Evolutionary conservation across 2,888 invertebrate genomes (phyloP).

Genomic region (Apamea monoglypha): DNA sequence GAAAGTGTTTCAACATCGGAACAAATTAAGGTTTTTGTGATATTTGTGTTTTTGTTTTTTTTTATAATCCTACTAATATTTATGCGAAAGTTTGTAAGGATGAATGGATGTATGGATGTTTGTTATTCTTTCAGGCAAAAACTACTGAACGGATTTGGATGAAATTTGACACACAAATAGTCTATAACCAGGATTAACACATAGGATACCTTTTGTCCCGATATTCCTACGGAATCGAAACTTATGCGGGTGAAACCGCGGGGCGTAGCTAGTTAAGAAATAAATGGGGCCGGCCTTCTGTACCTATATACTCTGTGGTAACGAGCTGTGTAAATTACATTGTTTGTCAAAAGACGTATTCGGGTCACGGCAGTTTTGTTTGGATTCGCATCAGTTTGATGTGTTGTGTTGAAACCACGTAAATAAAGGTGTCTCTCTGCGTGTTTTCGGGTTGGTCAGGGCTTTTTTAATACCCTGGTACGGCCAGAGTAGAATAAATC

Average conservation of each 20-base stretch:
- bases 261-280: not conserved
- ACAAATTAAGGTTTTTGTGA: not conserved
- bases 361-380: conserved; percentile 51
- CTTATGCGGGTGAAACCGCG: too few relatives aligned
- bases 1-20: not conserved
- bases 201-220: too few relatives aligned
- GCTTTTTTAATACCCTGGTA: conserved; percentile 12
- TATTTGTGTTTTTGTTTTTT: not conserved
- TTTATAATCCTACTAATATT: not conserved
- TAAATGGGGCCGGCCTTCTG: not conserved
- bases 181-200: too few relatives aligned
- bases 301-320: conserved; percentile 4
- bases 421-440: conserved; percentile 48
- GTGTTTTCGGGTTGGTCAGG: conserved; percentile 52
- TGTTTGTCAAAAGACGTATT: conserved; percentile 60
- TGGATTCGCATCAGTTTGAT: conserved; percentile 54
- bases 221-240: too few relatives aligned
- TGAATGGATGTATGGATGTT: too few relatives aligned
- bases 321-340: conserved; percentile 52
- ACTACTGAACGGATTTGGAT: too few relatives aligned
- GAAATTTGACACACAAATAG: too few relatives aligned
- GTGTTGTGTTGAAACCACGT: conserved; percentile 49
- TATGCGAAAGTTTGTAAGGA: too few relatives aligned
- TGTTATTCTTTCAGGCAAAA: too few relatives aligned
- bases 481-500: not conserved